These are phyloP conservation scores for Bradypodion ventrale DNA, from an alignment of 2,797 vertebrate species.

Conservation along the genomic window DNA sequence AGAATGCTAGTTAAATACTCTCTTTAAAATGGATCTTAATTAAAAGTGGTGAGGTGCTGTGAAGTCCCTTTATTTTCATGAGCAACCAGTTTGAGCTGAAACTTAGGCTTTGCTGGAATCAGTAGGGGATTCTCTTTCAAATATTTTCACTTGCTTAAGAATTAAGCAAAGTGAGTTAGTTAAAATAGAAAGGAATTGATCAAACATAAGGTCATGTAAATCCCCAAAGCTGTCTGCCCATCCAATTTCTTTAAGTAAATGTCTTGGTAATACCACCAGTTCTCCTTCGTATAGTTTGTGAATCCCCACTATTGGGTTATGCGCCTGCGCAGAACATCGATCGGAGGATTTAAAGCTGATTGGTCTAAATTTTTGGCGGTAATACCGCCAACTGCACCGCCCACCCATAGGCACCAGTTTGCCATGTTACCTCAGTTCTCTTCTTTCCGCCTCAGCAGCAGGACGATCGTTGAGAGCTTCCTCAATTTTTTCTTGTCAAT, in stretches of 20 bases:
- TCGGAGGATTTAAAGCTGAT: no score
- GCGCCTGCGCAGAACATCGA: no score
- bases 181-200: conserved; percentile 60
- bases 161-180: conserved; percentile 50
- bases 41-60: conserved; percentile 52
- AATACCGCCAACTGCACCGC: no score
- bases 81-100: conserved; percentile 34
- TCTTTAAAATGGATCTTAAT: conserved; percentile 64
- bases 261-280: conserved; percentile 5
- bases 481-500: no score
- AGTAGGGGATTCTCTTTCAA: conserved; percentile 49
- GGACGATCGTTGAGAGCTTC: no score
- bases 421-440: no score
- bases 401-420: no score
- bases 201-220: conserved; percentile 12
- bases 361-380: no score
- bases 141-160: conserved; percentile 53
- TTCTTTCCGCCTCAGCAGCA: no score
- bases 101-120: conserved; percentile 31
- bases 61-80: conserved; percentile 66
- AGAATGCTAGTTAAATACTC: conserved; percentile 66
- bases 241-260: conserved; percentile 46
- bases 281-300: no score
- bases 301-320: no score
- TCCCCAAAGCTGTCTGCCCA: conserved; percentile 21